Conservation (phyloP, 92 coral and sea anemone genomes). For the Desmophyllum pertusum region DNA sequence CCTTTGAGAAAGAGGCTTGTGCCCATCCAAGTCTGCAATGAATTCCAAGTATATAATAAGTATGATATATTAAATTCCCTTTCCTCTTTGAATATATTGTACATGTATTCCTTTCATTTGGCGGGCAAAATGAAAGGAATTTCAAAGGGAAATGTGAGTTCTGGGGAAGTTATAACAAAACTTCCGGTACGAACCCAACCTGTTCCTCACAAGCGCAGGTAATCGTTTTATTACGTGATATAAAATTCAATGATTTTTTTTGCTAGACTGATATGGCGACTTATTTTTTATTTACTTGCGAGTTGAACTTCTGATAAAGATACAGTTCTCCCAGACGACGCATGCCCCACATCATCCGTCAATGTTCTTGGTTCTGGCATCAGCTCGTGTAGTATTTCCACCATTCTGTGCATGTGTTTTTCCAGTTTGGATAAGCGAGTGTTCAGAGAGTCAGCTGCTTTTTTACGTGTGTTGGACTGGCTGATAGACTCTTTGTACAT, state of each 20-base stretch:
- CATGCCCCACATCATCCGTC: background rate
- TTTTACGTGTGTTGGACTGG: constrained; percentile 7
- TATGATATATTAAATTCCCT: background rate
- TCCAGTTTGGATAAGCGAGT: constrained; percentile 32
- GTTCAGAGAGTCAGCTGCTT: constrained; percentile 9
- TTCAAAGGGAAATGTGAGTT: too few species aligned
- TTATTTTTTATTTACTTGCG: background rate
- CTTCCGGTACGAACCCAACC: too few species aligned
- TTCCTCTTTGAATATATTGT: background rate
- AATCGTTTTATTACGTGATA: too few species aligned
- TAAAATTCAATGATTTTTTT: too few species aligned
- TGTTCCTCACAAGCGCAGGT: too few species aligned
- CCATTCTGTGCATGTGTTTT: constrained; percentile 40
- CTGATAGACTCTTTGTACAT: constrained; percentile 34
- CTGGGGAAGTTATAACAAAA: too few species aligned
- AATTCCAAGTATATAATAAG: background rate
- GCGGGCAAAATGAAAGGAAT: too few species aligned
- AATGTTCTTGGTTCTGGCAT: background rate
- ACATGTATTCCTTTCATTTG: too few species aligned
- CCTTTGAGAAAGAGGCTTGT: constrained; percentile 17
- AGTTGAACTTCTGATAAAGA: constrained; percentile 31
- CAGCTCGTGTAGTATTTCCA: constrained; percentile 14
- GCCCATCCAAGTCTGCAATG: background rate
- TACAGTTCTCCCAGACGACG: constrained; percentile 1
- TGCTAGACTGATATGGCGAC: too few species aligned